Base-by-base conservation (phyloP, 2,888 invertebrate species). In the Dermolepida albohirtum region DNA sequence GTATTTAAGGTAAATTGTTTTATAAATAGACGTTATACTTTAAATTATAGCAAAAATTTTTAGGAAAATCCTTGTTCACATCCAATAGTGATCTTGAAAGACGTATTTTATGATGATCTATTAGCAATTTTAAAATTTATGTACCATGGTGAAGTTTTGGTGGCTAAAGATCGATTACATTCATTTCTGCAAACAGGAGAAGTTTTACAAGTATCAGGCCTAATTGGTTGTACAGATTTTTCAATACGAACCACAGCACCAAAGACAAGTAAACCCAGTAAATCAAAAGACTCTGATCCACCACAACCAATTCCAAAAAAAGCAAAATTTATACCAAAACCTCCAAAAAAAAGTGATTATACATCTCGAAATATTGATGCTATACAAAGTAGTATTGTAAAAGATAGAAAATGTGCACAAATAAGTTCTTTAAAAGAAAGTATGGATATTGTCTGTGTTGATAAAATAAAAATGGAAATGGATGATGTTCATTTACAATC, bases 131-230 rank as follows among this genome's bases (percentile, higher is more conserved):
- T 95, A 77, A 95, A 95, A 83, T 96, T 95, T 81, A 96, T 96
- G 95, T 95, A 95, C 83, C 89, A 94, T 74, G 95, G 95, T 16
- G 95, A 95, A 83, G 95, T 95, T 72, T 93, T 93, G 79, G 95
- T 95, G 59, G 95, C 95, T 81, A 95, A 95, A 83, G 95, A 95
- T 79, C 87, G 95, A 74, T 85, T 95, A 71, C 94, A 94, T 44
- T 94, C 94, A 67, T 94, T 95, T 82, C 84, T 95, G 73, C 88
- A 89, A 75, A 90, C 90, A 8, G 90, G 90, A 29, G 89, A 89
- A 75, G 82, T 90, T 49, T 80, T 90, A 51, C 90, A 90, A 84
- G 89, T 90, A 8, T 88, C 89, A 77, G 90, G 90, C 17, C 81
- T 90, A 39, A 86, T 88, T 64, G 88, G 69, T 14, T 70, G 69